A percentile compares a stretch with the other conserved stretches of the same genome.
Conservation (phyloP, 2,113 vertebrate species). For the Mesitornis unicolor region DNA sequence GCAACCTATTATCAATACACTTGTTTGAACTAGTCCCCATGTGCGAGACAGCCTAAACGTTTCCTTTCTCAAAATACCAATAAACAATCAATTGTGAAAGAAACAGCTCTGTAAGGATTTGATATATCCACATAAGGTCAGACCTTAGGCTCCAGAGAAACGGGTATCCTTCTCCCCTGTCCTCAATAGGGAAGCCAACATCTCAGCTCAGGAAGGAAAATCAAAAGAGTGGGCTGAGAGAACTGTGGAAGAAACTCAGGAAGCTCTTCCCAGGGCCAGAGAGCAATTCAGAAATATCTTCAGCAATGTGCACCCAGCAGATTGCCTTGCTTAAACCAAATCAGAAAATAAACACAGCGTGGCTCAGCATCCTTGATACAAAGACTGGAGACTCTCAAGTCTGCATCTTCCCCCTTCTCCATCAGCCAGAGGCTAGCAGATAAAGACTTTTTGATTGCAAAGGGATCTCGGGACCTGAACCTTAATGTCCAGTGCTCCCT, state of each 20-base stretch:
- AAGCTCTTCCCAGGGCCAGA: neutral
- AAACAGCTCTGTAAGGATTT: neutral
- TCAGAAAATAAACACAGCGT: neutral
- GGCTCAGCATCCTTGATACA: neutral
- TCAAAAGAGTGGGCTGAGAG: neutral
- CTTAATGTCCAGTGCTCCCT: neutral
- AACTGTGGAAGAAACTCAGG: neutral
- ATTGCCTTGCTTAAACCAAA: neutral
- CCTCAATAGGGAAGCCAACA: neutral
- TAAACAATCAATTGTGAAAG: neutral
- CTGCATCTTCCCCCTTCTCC: neutral
- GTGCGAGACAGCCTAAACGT: neutral
- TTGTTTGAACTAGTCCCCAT: neutral
- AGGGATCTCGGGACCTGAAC: neutral
- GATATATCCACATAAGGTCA: neutral
- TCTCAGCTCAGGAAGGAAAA: neutral
- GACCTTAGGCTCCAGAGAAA: neutral
- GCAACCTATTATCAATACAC: neutral
- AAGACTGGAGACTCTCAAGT: neutral
- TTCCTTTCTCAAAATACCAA: neutral
- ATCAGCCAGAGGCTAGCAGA: neutral
- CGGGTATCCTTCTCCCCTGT: neutral
- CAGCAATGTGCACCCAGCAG: accelerated
- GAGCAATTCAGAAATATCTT: neutral
- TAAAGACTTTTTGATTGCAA: neutral